Conservation (phyloP, 2,797 vertebrate species). For the Spondyliosoma cantharus region DNA sequence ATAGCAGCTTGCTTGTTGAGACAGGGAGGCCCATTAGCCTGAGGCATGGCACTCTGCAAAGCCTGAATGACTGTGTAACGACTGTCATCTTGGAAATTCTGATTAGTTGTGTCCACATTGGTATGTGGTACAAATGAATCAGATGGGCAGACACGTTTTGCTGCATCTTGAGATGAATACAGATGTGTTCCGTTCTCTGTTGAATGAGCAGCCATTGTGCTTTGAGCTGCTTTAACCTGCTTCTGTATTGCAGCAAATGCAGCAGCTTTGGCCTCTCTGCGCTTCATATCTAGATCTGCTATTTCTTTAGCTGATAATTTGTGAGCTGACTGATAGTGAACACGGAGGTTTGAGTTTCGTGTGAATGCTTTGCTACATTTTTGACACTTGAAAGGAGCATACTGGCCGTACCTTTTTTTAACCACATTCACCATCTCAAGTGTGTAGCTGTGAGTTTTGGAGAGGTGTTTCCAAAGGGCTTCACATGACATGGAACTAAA, state of each 20-base stretch:
- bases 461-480: constrained; percentile 93
- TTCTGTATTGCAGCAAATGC: constrained; percentile 25
- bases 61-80: constrained; percentile 50
- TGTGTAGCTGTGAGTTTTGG: constrained; percentile 92
- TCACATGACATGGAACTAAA: constrained; percentile 95
- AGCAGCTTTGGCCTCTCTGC: constrained; percentile 71
- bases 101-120: constrained; percentile 18
- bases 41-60: constrained; percentile 43
- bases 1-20: constrained; percentile 10
- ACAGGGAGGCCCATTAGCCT: background rate
- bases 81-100: constrained; percentile 41
- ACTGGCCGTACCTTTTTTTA: constrained; percentile 92
- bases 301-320: constrained; percentile 91
- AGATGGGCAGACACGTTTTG: constrained; percentile 41
- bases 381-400: constrained; percentile 94
- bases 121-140: constrained; percentile 39
- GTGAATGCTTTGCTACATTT: constrained; percentile 95
- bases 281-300: constrained; percentile 89
- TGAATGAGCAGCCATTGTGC: background rate
- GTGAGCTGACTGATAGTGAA: constrained; percentile 93
- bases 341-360: constrained; percentile 95
- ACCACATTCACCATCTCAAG: constrained; percentile 91
- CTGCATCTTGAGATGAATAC: constrained; percentile 3
- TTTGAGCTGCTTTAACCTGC: constrained; percentile 33
- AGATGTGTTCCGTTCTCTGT: background rate